phyloP scores from a whole-genome alignment of 2,797 vertebrate genomes.

The Cuniculus paca region DNA sequence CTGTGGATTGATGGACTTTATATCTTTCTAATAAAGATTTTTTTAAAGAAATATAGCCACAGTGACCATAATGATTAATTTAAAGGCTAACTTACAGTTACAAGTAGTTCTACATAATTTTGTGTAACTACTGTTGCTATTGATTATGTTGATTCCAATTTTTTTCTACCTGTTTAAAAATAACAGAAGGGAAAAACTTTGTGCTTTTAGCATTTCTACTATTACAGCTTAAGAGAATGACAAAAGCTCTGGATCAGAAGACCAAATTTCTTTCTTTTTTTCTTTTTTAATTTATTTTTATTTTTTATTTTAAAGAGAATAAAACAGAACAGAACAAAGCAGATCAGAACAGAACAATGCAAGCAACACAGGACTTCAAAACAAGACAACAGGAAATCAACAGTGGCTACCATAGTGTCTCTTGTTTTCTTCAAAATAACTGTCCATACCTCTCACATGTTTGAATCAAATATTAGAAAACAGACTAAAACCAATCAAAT shows the following conservation, averaged over 20 bases:
- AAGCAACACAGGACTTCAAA: no score
- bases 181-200: not conserved
- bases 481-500: no score
- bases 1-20: not conserved
- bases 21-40: slow-evolving; percentile 4
- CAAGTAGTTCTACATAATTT: slow-evolving; percentile 7
- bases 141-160: not conserved
- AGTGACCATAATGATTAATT: not conserved
- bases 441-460: no score
- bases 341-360: no score
- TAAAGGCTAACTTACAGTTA: slow-evolving; percentile 1
- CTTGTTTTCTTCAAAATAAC: no score
- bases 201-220: slow-evolving; percentile 26
- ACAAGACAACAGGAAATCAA: no score
- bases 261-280: slow-evolving; percentile 27
- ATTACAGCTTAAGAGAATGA: slow-evolving; percentile 49
- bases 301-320: no score
- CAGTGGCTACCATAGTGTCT: no score
- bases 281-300: no score
- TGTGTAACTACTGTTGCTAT: slow-evolving; percentile 12
- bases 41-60: not conserved
- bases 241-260: slow-evolving; percentile 32
- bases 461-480: no score
- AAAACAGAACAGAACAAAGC: no score
- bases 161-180: slow-evolving; percentile 53